Evolutionary conservation across 2,888 invertebrate genomes (phyloP).

Genomic region (Callimorpha dominula): DNA sequence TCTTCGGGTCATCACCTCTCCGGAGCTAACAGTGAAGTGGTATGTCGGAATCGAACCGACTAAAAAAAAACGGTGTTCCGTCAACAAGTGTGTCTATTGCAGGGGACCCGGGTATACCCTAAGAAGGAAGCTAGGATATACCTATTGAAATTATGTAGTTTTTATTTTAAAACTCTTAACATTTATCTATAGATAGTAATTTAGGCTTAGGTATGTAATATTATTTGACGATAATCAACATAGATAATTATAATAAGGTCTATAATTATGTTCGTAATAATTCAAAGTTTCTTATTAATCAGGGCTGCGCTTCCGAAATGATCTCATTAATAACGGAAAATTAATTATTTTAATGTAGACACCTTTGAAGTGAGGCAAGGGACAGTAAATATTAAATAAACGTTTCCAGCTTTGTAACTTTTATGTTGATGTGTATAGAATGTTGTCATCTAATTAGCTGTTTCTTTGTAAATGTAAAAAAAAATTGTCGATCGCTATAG

Average conservation of each 20-base stretch:
- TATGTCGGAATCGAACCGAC: too few relatives aligned
- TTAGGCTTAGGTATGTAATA: neutral
- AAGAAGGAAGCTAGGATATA: too few relatives aligned
- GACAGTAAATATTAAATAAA: constrained; percentile 58
- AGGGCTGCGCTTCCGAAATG: constrained; percentile 50
- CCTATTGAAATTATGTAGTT: too few relatives aligned
- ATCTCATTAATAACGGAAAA: constrained; percentile 59
- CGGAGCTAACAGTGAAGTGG: too few relatives aligned
- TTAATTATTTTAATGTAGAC: constrained; percentile 57
- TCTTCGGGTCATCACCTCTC: too few relatives aligned
- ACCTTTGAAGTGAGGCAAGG: constrained; percentile 59
- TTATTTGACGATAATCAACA: constrained; percentile 21
- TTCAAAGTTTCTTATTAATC: constrained; percentile 55
- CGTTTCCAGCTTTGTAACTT: constrained; percentile 47
- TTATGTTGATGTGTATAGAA: constrained; percentile 6
- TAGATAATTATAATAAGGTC: constrained; percentile 41
- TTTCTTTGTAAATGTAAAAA: constrained; percentile 16
- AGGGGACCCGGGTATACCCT: too few relatives aligned
- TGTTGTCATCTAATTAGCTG: constrained; percentile 38
- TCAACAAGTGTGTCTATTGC: too few relatives aligned
- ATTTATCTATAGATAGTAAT: neutral
- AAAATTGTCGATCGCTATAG: too few relatives aligned
- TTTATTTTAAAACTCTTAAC: neutral
- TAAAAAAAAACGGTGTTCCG: too few relatives aligned
- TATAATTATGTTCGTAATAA: constrained; percentile 48